Evolutionary conservation across 2,797 vertebrate genomes (phyloP).

Genomic region (Bryconaethiops microstoma): DNA sequence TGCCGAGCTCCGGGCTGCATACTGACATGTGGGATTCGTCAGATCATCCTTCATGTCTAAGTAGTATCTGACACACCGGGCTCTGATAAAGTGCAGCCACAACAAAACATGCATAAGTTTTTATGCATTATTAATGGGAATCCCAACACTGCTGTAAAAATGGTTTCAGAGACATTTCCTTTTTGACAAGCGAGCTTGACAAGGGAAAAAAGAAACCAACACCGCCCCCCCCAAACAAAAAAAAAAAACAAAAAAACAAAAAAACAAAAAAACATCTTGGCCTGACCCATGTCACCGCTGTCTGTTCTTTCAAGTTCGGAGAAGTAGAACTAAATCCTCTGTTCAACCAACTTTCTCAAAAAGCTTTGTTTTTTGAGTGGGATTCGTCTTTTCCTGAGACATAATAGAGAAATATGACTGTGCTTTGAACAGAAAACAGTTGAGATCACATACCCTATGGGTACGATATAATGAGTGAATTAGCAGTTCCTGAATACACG

Average conservation of each 20-base stretch:
- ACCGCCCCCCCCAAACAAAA: too few species aligned
- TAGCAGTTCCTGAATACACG: conserved; percentile 7
- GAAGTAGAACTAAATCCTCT: not conserved
- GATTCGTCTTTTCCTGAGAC: conserved; percentile 14
- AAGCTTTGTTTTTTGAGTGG: too few species aligned
- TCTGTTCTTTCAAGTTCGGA: conserved; percentile 1
- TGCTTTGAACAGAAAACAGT: conserved; percentile 25
- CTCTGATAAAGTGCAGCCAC: conserved; percentile 20
- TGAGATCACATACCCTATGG: conserved; percentile 47
- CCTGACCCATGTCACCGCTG: not conserved
- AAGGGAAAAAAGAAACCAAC: too few species aligned
- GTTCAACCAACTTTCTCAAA: not conserved
- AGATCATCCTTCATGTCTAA: conserved; percentile 20
- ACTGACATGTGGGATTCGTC: conserved; percentile 40
- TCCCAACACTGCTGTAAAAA: conserved; percentile 12
- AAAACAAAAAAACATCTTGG: not conserved
- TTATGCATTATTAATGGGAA: conserved; percentile 20
- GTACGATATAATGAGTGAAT: conserved; percentile 54
- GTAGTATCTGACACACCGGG: conserved; percentile 11
- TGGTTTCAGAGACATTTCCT: not conserved
- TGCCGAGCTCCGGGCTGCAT: conserved; percentile 32
- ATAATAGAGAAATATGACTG: conserved; percentile 11
- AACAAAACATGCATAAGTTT: conserved; percentile 22
- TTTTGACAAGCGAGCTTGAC: not conserved
- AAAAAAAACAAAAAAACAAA: not conserved